Base-by-base conservation (phyloP, 1,140 invertebrate genomes). In the Temnothorax nylanderi region DNA sequence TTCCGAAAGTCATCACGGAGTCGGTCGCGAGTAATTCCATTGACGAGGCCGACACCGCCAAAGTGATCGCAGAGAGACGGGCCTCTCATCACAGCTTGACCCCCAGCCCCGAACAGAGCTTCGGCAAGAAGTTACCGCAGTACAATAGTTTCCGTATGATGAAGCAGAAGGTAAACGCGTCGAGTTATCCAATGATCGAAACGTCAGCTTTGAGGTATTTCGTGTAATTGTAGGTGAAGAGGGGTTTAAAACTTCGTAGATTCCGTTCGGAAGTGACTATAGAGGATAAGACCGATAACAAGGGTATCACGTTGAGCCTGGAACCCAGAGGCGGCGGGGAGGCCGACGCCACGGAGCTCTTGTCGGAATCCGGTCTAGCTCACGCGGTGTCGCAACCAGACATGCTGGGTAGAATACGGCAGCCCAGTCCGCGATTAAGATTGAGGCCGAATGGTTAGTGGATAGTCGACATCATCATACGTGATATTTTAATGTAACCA, bases 231-330 rank as follows among this genome's bases (percentile, higher is more conserved):
- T 77, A 95, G 95, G 93, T 95, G 74, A 95, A 95, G 85, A 91
- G 93, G 60, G 94, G 94, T 44, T 91, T 95, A 64, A 94, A 93
- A 78, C 91, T 95, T 49, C 91, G 94, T 56, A 92, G 95, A 89
- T 95, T 95, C 86, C 93, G 94, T 13, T 96, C 95, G 2, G 95
- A 96, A 89, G 95, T 95, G 0, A 95, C 94, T 81, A 94, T 96
- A 47, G 93, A 94, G 65, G 94, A 95, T 11, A 94, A 95, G 32
- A 86, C 88, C 10, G 93, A 94, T 11, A 77, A 87, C 18, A 93
- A 95, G 67, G 93, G 92, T 6, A 90, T 94, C 13, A 89, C 93
- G 1, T 86, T 94, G 5, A 95, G 93, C 64, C 89, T 95, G 62
- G 94, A 95, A 81, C 93, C 94, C 4, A 90, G 94, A 78, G 94